These are phyloP conservation scores for Choloepus hoffmanni DNA, from an alignment of 2,113 vertebrate genomes.

Conservation along the genomic window DNA sequence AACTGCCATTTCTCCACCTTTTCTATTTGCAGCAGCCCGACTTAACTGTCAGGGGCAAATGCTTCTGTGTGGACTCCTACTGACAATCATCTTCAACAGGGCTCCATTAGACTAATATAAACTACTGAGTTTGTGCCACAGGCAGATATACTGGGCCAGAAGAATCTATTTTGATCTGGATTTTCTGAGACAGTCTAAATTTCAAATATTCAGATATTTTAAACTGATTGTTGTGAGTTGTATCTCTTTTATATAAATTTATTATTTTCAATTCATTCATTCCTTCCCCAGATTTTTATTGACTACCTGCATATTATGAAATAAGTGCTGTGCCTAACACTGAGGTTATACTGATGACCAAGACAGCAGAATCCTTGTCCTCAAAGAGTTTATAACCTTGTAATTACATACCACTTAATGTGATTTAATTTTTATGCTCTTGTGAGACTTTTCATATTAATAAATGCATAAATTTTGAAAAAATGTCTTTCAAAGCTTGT, in stretches of 20 bases:
- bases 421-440: slow-evolving; percentile 54
- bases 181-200: slow-evolving; percentile 5
- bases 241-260: slow-evolving; percentile 17
- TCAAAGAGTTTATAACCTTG: not conserved
- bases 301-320: not conserved
- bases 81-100: not conserved
- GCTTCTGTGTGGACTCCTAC: not conserved
- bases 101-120: not conserved
- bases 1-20: not conserved
- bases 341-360: not conserved
- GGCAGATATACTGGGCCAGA: not conserved
- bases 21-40: not conserved
- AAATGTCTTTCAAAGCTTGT: not conserved
- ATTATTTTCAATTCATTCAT: not conserved
- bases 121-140: not conserved
- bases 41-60: not conserved
- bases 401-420: not conserved
- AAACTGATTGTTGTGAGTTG: not conserved
- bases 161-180: not conserved
- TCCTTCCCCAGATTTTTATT: slow-evolving; percentile 28
- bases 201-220: slow-evolving; percentile 24
- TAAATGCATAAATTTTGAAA: not conserved
- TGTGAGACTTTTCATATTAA: not conserved
- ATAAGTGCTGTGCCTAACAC: not conserved
- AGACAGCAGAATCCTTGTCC: not conserved